These are phyloP conservation scores for Daubentonia madagascariensis DNA, from an alignment of 2,113 vertebrate genomes.

Conservation along the genomic window DNA sequence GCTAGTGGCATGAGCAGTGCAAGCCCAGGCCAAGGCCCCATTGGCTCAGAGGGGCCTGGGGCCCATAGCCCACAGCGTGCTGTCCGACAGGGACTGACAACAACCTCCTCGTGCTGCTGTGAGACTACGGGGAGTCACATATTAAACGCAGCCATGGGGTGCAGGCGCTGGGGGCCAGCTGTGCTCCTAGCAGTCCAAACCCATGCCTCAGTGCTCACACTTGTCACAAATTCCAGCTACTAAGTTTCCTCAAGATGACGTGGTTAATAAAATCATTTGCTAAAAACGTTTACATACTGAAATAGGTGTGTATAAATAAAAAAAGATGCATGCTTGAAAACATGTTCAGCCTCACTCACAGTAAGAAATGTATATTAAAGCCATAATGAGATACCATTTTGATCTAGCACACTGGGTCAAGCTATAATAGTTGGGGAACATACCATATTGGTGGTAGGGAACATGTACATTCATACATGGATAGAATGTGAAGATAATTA, in stretches of 20 bases:
- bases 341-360: not conserved
- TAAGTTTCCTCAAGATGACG: not conserved
- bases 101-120: not conserved
- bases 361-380: not conserved
- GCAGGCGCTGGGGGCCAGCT: fast-evolving
- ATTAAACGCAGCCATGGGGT: not conserved
- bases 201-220: not conserved
- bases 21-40: too few relatives aligned
- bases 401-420: fast-evolving
- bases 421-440: fast-evolving
- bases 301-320: not conserved
- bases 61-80: not conserved
- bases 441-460: fast-evolving
- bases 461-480: fast-evolving
- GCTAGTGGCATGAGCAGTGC: not conserved
- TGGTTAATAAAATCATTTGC: not conserved
- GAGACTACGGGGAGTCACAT: not conserved
- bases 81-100: not conserved
- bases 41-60: too few relatives aligned
- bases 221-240: fast-evolving
- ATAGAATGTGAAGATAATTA: not conserved
- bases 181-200: not conserved
- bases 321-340: not conserved
- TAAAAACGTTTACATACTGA: not conserved
- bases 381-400: fast-evolving